Percentiles rank a stretch among this genome's conserved stretches.
Conservation (phyloP, 2,113 vertebrate species). For the Peromyscus californicus region DNA sequence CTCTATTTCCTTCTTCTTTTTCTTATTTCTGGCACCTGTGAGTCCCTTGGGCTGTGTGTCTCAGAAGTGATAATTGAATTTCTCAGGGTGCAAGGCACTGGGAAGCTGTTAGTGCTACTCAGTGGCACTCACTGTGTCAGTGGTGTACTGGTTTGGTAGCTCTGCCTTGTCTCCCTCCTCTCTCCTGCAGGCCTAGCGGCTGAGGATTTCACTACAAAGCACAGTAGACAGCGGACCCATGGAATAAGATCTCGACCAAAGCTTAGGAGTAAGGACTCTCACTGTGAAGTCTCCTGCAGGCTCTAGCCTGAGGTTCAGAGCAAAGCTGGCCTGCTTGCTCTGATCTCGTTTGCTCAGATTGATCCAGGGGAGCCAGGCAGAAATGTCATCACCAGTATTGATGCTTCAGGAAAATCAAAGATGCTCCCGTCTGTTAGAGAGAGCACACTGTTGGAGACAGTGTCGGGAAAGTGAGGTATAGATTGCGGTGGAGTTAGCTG, state of each 20-base stretch:
- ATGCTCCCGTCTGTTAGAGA: neutral
- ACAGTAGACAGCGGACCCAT: neutral
- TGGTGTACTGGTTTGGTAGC: neutral
- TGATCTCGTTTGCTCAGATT: neutral
- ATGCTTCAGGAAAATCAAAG: neutral
- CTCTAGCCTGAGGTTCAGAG: conserved; percentile 2
- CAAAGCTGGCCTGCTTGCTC: neutral
- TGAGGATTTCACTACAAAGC: neutral
- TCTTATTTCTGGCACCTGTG: conserved; percentile 34
- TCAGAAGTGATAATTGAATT: conserved; percentile 75
- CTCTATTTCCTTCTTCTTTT: conserved; percentile 43
- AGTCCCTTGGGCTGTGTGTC: conserved; percentile 49
- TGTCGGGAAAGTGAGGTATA: neutral
- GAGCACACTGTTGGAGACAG: neutral
- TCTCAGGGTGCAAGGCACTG: conserved; percentile 50
- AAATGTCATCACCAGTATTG: neutral
- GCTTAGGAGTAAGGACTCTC: neutral
- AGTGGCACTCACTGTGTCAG: neutral
- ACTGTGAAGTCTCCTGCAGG: neutral
- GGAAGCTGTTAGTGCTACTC: neutral
- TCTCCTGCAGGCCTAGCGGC: neutral
- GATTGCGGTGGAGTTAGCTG: neutral
- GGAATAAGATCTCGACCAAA: neutral
- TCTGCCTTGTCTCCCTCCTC: neutral
- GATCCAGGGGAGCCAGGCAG: neutral